Evolutionary conservation across 2,113 vertebrate genomes (phyloP), one percentile per base, ranked within the genome.

Genomic region (Atherinomorus stipes): DNA sequence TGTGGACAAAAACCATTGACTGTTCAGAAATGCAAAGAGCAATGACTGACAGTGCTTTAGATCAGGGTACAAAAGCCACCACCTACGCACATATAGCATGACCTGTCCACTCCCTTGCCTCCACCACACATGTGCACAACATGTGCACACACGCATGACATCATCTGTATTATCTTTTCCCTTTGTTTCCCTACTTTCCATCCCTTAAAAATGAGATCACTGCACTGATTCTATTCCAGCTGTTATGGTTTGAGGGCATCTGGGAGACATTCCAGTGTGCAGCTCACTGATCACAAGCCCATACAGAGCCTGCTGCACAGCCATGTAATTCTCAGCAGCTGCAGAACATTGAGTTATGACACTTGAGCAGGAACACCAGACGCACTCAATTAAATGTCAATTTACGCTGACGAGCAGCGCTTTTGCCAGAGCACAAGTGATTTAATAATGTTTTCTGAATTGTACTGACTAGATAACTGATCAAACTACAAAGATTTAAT

Each of bases 281-380:
- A 73, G 57, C 37, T 45, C 51, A 54, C 85, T 64, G 49, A 84
- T 85, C 80, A 75, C 63, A 81, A 31, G 70, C 59, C 40, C 45
- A 34, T 23, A 16, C 38, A 68, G 50, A 76, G 67, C 25, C 61
- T 81, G 63, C 26, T 76, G 54, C 76, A 71, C 84, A 80, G 74
- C 71, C 51, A 21, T 89, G 73, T 82, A 84, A 90, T 81, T 52
- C 73, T 51, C 72, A 83, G 69, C 87, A 91, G 80, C 88, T 90
- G 87, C 69, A 57, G 4, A 74, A 16, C 74, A 60, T 57, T 11
- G 0, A 66, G 38, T 51, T 49, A 51, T 71, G 67, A 82, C 80
- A 82, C 76, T 82, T 64, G 38, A 74, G 65, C 69, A 64, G 59
- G 47, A 73, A 70, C 69, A 64, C 28, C 78, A 81, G 71, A 28